A percentile compares a stretch with the other conserved stretches of the same genome.
Evolutionary conservation across 2,888 invertebrate genomes (phyloP).

Genomic region (Cabera pusaria): DNA sequence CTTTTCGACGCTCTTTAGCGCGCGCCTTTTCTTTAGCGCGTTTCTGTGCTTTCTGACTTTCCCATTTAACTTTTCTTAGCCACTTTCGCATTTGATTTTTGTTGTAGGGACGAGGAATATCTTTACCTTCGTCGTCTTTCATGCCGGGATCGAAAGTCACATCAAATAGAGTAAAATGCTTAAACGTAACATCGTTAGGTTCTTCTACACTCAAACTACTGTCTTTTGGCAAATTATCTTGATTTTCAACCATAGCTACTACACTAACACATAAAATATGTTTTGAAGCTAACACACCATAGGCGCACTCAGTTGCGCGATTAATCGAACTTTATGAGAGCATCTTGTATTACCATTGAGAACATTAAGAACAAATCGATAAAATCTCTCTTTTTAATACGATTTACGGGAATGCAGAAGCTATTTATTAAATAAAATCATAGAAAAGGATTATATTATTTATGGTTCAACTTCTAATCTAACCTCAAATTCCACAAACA

Average conservation of each 20-base stretch:
- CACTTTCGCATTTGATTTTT: conserved; percentile 88
- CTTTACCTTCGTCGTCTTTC: conserved; percentile 70
- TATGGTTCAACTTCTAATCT: too few relatives aligned
- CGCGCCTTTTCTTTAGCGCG: conserved; percentile 88
- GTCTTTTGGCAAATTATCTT: conserved; percentile 24
- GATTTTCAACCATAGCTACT: conserved; percentile 33
- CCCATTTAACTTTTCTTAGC: conserved; percentile 88
- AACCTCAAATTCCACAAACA: too few relatives aligned
- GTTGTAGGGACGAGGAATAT: conserved; percentile 72
- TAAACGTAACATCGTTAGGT: conserved; percentile 41
- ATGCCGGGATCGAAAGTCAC: conserved; percentile 70
- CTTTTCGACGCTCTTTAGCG: conserved; percentile 86
- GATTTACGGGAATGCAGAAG: too few relatives aligned
- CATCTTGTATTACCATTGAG: too few relatives aligned
- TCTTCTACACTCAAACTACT: conserved; percentile 22
- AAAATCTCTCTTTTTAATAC: too few relatives aligned
- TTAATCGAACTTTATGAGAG: too few relatives aligned
- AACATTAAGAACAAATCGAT: too few relatives aligned
- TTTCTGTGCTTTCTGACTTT: conserved; percentile 86
- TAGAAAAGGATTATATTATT: too few relatives aligned
- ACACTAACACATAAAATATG: conserved; percentile 2
- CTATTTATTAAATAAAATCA: too few relatives aligned
- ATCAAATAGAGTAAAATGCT: conserved; percentile 66
- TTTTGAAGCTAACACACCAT: too few relatives aligned
- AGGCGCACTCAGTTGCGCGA: too few relatives aligned